Evolutionary conservation across 2,888 invertebrate species (phyloP).

Genomic region (Idaea straminata): DNA sequence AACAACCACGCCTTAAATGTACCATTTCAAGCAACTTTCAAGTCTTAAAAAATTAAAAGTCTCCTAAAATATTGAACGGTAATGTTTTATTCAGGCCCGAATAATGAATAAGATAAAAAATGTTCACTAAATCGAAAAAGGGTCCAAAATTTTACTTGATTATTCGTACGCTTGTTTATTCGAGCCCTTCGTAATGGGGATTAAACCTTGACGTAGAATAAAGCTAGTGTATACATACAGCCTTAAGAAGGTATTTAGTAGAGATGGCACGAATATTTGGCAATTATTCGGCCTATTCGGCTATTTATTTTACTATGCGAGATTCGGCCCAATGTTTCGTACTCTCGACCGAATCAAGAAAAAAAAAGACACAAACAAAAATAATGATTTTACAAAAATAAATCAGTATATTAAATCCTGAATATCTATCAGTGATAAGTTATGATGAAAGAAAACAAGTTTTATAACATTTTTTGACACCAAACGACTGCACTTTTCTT

Average conservation of each 20-base stretch:
- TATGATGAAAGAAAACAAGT: too few relatives aligned
- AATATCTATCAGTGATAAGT: too few relatives aligned
- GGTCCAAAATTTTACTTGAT: slow-evolving; percentile 31
- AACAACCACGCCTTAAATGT: background rate
- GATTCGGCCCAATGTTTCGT: too few relatives aligned
- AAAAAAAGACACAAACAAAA: too few relatives aligned
- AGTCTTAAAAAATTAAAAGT: background rate
- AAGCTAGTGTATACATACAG: background rate
- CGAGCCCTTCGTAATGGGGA: slow-evolving; percentile 22
- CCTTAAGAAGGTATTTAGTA: background rate
- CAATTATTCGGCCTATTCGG: too few relatives aligned
- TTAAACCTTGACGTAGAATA: slow-evolving; percentile 19
- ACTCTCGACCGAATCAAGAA: too few relatives aligned
- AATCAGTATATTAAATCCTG: too few relatives aligned
- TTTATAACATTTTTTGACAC: too few relatives aligned
- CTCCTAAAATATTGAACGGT: background rate
- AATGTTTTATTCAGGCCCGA: background rate
- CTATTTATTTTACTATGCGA: too few relatives aligned
- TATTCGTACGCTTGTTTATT: slow-evolving; percentile 31
- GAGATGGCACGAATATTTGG: too few relatives aligned
- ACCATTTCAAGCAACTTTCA: background rate
- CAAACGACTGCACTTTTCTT: too few relatives aligned
- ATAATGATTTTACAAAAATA: too few relatives aligned
- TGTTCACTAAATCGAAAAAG: slow-evolving; percentile 16
- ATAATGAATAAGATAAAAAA: slow-evolving; percentile 1